Evolutionary conservation across 2,888 invertebrate genomes (phyloP).

Genomic region (Amorpha juglandis): DNA sequence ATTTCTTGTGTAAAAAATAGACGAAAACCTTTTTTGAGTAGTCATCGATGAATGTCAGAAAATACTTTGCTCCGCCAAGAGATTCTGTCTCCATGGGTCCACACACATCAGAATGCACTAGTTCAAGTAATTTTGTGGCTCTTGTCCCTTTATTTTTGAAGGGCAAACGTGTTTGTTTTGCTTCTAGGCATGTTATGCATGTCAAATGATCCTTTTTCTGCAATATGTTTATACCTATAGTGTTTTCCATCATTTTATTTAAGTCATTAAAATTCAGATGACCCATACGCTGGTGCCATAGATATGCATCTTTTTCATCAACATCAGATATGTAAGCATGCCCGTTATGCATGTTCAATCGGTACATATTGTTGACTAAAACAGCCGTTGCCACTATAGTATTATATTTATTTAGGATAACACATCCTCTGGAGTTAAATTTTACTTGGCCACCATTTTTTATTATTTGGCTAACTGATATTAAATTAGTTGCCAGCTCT

Average conservation of each 20-base stretch:
- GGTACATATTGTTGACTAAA: conserved; percentile 36
- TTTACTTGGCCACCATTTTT: conserved; percentile 31
- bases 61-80: not conserved
- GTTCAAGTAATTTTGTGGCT: not conserved
- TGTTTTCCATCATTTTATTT: not conserved
- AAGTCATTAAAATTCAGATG: conserved; percentile 27
- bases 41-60: not conserved
- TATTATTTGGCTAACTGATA: conserved; percentile 36
- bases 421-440: conserved; percentile 23
- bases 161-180: not conserved
- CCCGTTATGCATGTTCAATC: conserved; percentile 28
- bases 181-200: not conserved
- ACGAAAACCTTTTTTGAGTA: not conserved
- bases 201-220: conserved; percentile 6
- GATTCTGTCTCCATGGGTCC: not conserved
- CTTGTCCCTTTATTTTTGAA: not conserved
- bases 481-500: conserved; percentile 31
- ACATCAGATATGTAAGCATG: conserved; percentile 29
- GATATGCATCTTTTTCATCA: conserved; percentile 7
- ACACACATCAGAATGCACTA: not conserved
- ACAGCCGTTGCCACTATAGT: conserved; percentile 29
- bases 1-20: conserved; percentile 15
- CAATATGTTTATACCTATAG: not conserved
- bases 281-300: conserved; percentile 7
- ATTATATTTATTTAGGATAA: conserved; percentile 28